These are phyloP conservation scores for Drosophila crucigera DNA, from an alignment of 2,888 invertebrate genomes.

Conservation along the genomic window DNA sequence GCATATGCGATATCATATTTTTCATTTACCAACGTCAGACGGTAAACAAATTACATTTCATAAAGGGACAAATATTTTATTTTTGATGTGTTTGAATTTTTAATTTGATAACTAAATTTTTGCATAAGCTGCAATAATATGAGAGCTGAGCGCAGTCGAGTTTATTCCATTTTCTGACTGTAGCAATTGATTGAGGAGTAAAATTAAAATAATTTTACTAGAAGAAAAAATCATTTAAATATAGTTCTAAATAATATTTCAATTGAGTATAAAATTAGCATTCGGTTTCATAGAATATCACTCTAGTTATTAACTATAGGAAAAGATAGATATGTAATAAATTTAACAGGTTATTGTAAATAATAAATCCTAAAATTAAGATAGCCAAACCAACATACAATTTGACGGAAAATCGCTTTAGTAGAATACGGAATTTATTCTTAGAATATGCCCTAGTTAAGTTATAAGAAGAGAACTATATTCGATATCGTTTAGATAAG, in stretches of 20 bases:
- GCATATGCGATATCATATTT: constrained; percentile 20
- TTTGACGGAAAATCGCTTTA: too few species aligned
- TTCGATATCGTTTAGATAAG: too few species aligned
- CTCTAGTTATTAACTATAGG: not conserved
- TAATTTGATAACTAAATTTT: constrained; percentile 1
- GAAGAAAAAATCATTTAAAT: not conserved
- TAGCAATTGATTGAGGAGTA: not conserved
- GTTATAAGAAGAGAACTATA: too few species aligned
- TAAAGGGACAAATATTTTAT: constrained; percentile 4
- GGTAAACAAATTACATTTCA: constrained; percentile 3
- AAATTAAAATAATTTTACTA: too few species aligned
- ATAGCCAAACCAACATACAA: too few species aligned
- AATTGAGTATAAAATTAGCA: not conserved
- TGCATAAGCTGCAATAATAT: not conserved
- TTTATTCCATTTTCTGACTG: not conserved
- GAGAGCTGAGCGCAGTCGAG: not conserved
- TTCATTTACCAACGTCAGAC: constrained; percentile 12
- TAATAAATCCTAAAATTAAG: too few species aligned
- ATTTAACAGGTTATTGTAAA: too few species aligned
- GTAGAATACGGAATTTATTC: too few species aligned
- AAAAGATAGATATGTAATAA: too few species aligned
- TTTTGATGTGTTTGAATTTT: constrained; percentile 9
- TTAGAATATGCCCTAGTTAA: too few species aligned
- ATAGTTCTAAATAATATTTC: not conserved
- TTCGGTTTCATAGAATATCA: not conserved